phyloP scores from a whole-genome alignment of 2,113 vertebrate species.

The Caretta caretta region DNA sequence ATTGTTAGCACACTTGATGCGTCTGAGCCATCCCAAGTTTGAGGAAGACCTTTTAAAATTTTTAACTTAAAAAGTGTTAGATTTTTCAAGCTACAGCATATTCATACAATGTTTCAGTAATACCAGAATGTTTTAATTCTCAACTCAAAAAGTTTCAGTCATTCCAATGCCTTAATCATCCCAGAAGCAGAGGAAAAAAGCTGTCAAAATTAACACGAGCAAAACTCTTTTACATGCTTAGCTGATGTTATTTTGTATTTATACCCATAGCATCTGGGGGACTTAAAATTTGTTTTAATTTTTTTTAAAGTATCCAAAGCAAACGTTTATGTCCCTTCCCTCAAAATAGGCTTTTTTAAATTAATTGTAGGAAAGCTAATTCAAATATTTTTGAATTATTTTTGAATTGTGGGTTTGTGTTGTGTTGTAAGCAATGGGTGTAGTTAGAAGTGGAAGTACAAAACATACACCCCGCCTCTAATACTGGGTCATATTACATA shows the following conservation, averaged over 20 bases:
- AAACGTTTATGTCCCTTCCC: not conserved
- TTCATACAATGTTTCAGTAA: not conserved
- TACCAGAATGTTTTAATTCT: not conserved
- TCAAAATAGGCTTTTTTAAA: not conserved
- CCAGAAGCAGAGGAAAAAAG: not conserved
- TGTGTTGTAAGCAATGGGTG: not conserved
- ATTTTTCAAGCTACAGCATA: not conserved
- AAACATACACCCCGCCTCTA: not conserved
- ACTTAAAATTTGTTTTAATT: not conserved
- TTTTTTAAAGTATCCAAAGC: not conserved
- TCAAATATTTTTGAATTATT: not conserved
- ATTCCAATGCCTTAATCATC: not conserved
- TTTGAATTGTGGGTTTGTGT: too few species aligned
- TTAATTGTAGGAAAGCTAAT: not conserved
- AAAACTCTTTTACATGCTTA: not conserved
- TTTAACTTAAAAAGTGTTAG: not conserved
- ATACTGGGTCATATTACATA: not conserved
- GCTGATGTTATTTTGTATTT: not conserved
- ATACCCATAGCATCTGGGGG: not conserved
- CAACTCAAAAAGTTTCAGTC: not conserved
- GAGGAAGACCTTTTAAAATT: not conserved
- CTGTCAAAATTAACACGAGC: not conserved
- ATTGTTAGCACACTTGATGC: not conserved
- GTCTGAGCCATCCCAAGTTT: not conserved
- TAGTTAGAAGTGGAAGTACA: not conserved